phyloP scores from a whole-genome alignment of 2,113 vertebrate genomes.

The Propithecus coquereli region DNA sequence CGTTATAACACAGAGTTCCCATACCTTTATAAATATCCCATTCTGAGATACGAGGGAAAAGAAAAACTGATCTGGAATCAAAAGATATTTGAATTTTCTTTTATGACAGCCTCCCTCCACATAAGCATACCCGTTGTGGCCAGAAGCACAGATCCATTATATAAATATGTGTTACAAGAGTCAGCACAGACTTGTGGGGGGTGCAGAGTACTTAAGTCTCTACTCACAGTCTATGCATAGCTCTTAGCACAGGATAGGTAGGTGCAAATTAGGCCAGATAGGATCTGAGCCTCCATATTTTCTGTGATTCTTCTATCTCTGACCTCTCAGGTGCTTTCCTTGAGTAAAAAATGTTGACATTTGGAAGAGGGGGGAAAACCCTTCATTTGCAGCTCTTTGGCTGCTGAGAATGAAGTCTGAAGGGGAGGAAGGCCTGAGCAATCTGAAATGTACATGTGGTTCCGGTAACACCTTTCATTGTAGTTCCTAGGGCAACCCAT shows the following conservation, averaged over 20 bases:
- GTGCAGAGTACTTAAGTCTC: not conserved
- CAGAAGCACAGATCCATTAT: slow-evolving; percentile 36
- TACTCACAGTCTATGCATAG: not conserved
- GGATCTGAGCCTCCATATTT: not conserved
- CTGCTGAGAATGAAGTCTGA: slow-evolving; percentile 36
- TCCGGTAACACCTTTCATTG: not conserved
- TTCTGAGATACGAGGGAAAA: slow-evolving; percentile 3
- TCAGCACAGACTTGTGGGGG: not conserved
- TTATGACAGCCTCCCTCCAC: not conserved
- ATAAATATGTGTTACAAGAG: slow-evolving; percentile 38
- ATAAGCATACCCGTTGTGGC: slow-evolving; percentile 44
- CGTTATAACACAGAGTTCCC: not conserved
- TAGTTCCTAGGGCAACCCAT: not conserved
- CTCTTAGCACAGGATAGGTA: not conserved
- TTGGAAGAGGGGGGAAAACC: not conserved
- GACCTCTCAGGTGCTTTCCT: slow-evolving; percentile 7
- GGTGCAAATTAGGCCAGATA: not conserved
- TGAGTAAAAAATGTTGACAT: slow-evolving; percentile 36
- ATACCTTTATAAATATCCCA: not conserved
- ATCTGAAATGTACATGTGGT: not conserved
- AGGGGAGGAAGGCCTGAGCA: slow-evolving; percentile 20
- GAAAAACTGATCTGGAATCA: slow-evolving; percentile 23
- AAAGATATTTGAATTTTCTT: slow-evolving; percentile 37
- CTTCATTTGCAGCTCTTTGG: slow-evolving; percentile 46
- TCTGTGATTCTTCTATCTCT: slow-evolving; percentile 33